Conservation (phyloP, 2,113 vertebrate species). For the Ceyx margarethae region DNA sequence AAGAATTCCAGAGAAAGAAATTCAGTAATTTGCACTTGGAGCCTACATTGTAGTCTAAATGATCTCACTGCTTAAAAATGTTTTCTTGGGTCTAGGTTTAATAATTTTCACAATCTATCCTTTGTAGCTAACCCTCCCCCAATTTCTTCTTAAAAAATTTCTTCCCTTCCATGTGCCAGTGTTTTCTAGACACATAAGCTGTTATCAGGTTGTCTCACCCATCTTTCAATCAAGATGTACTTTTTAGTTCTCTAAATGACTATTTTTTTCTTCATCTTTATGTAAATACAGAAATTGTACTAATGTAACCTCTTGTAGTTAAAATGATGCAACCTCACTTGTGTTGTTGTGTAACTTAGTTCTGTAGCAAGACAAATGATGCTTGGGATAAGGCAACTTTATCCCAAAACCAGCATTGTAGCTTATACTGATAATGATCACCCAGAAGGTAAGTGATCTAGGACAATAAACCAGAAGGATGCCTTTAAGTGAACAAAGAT, state of each 20-base stretch:
- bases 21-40: conserved; percentile 21
- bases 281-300: conserved; percentile 50
- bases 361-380: conserved; percentile 20
- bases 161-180: conserved; percentile 48
- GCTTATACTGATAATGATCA: not conserved
- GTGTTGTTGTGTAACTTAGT: conserved; percentile 25
- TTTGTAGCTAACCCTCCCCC: conserved; percentile 47
- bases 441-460: not conserved
- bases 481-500: conserved; percentile 50
- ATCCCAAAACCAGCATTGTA: not conserved
- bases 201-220: conserved; percentile 63
- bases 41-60: not conserved
- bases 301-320: conserved; percentile 52
- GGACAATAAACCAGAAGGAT: conserved; percentile 17
- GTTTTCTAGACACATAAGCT: conserved; percentile 51
- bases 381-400: not conserved
- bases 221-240: conserved; percentile 66
- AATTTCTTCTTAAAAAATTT: conserved; percentile 26
- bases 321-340: not conserved
- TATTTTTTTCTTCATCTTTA: conserved; percentile 54
- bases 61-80: conserved; percentile 48
- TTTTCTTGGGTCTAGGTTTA: conserved; percentile 51
- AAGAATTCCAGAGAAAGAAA: not conserved
- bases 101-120: conserved; percentile 42
- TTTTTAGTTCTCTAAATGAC: conserved; percentile 53